Conservation (phyloP, 2,888 invertebrate species). For the Agrochola litura region DNA sequence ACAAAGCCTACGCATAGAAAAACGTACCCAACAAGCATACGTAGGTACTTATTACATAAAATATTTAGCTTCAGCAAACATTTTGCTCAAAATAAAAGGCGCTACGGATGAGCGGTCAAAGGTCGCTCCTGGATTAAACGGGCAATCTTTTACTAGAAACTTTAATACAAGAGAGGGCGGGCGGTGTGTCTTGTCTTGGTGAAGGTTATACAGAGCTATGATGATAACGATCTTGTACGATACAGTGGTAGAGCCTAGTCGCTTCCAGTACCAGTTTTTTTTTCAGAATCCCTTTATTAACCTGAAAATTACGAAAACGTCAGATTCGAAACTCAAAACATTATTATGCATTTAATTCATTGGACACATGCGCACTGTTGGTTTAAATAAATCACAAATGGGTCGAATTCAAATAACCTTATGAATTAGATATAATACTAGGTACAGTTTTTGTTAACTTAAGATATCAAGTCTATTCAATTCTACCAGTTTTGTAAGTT, state of each 20-base stretch:
- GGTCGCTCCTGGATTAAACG: slow-evolving; percentile 10
- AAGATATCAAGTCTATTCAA: too few species aligned
- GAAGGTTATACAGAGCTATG: neutral
- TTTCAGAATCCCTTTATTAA: neutral
- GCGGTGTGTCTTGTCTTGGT: neutral
- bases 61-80: neutral
- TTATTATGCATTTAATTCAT: too few species aligned
- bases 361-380: neutral
- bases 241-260: too few species aligned
- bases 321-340: too few species aligned
- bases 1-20: neutral
- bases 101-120: neutral
- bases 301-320: too few species aligned
- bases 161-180: neutral
- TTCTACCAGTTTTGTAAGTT: neutral
- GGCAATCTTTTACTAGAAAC: slow-evolving; percentile 37
- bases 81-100: neutral
- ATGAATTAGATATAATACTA: neutral
- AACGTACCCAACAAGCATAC: neutral
- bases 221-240: too few species aligned
- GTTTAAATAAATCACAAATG: neutral
- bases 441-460: too few species aligned
- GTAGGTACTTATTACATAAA: neutral
- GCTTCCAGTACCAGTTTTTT: neutral
- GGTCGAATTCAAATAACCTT: neutral